phyloP scores from a whole-genome alignment of 2,888 invertebrate species.

The Margaritifera margaritifera region DNA sequence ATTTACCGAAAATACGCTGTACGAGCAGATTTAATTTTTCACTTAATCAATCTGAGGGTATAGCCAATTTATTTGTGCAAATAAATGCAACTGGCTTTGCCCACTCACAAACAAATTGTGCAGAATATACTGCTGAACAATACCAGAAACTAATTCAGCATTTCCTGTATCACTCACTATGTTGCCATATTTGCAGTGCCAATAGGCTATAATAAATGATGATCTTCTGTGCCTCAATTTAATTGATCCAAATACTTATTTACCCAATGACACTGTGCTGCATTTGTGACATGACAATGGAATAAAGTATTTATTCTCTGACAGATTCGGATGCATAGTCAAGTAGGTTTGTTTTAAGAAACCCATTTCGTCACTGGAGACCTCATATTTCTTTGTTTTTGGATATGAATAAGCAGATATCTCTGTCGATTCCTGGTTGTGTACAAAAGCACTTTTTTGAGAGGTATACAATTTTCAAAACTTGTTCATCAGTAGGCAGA shows the following conservation, averaged over 20 bases:
- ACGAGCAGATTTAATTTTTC: too few relatives aligned
- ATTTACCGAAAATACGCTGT: too few relatives aligned
- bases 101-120: too few relatives aligned
- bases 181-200: conserved; percentile 8
- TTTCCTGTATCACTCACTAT: conserved; percentile 2
- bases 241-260: conserved; percentile 11
- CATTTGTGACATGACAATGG: conserved; percentile 8
- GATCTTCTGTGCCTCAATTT: conserved; percentile 9
- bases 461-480: conserved; percentile 6
- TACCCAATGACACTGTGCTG: conserved; percentile 3
- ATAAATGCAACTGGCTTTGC: too few relatives aligned
- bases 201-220: conserved; percentile 16
- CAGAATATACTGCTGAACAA: too few relatives aligned
- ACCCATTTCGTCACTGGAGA: conserved; percentile 1
- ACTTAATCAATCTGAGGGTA: too few relatives aligned
- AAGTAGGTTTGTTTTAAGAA: conserved; percentile 9
- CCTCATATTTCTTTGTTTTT: conserved; percentile 4
- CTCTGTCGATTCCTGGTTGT: conserved; percentile 6
- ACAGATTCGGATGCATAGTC: conserved; percentile 6
- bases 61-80: too few relatives aligned
- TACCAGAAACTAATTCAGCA: too few relatives aligned
- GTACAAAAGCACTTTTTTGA: conserved; percentile 6
- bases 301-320: conserved; percentile 1
- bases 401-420: conserved; percentile 6
- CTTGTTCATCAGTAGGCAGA: background rate